Percentiles rank a stretch among this genome's conserved stretches.
Conservation (phyloP, 2,797 vertebrate genomes). For the Sparidentex hasta region DNA sequence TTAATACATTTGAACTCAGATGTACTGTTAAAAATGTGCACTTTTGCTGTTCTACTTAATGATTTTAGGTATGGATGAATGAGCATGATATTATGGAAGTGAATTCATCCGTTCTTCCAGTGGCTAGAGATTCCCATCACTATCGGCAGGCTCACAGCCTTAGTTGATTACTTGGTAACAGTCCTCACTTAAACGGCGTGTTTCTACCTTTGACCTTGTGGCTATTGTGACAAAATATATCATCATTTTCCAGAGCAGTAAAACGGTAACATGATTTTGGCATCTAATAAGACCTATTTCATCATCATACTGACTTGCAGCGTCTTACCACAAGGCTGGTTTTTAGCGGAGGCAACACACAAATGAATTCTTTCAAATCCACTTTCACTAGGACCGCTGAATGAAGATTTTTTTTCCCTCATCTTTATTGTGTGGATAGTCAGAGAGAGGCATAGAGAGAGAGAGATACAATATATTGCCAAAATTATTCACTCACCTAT, state of each 20-base stretch:
- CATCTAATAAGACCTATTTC: not conserved
- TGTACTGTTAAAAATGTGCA: no score
- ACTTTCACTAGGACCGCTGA: not conserved
- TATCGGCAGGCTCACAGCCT: not conserved
- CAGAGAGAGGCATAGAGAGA: not conserved
- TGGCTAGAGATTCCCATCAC: no score
- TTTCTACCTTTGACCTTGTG: not conserved
- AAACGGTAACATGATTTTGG: rapidly evolving
- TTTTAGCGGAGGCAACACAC: not conserved
- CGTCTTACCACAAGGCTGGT: not conserved
- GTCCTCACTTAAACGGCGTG: not conserved
- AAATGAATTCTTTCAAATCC: not conserved
- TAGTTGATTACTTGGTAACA: not conserved
- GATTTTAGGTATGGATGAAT: no score
- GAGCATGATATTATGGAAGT: no score
- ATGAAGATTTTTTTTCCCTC: not conserved
- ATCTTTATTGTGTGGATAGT: not conserved
- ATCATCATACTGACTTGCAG: not conserved
- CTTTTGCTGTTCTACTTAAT: no score
- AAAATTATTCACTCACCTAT: no score
- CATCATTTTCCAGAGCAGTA: not conserved
- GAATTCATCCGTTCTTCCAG: no score
- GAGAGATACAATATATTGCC: no score
- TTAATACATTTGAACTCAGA: no score
- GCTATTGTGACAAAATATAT: not conserved